Conservation (phyloP, 2,888 invertebrate genomes). For the Cephus spinipes region DNA sequence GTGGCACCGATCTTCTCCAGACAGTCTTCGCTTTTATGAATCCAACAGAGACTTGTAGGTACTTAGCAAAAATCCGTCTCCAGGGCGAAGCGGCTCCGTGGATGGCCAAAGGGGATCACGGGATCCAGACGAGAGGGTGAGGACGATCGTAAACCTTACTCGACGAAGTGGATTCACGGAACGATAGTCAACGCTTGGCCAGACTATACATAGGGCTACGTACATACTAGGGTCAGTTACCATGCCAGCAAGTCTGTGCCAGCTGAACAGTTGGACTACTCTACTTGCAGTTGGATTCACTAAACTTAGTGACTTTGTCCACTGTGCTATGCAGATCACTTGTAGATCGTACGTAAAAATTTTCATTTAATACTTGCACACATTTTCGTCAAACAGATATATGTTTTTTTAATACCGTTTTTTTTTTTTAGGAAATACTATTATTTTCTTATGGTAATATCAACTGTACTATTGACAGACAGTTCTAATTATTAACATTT, state of each 20-base stretch:
- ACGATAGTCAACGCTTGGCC: slow-evolving; percentile 29
- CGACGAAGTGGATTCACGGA: slow-evolving; percentile 34
- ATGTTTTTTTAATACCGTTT: background rate
- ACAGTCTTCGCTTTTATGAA: slow-evolving; percentile 9
- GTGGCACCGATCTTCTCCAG: slow-evolving; percentile 4
- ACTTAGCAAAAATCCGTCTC: slow-evolving; percentile 8
- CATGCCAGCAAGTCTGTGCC: background rate
- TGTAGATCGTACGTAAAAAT: background rate
- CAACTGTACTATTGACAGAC: background rate
- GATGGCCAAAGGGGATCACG: background rate
- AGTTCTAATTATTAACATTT: background rate
- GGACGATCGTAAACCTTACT: slow-evolving; percentile 38
- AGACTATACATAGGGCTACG: slow-evolving; percentile 20
- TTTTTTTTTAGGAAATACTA: background rate
- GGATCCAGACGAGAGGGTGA: slow-evolving; percentile 16
- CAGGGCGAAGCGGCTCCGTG: background rate
- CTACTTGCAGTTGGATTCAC: slow-evolving; percentile 32
- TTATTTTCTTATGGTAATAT: background rate
- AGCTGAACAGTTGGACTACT: background rate
- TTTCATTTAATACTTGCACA: background rate
- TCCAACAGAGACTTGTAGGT: slow-evolving; percentile 1
- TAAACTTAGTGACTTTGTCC: slow-evolving; percentile 29
- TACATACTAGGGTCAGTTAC: slow-evolving; percentile 11
- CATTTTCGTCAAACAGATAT: background rate
- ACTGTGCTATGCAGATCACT: background rate